phyloP scores from a whole-genome alignment of 2,888 invertebrate species.

The Allacma fusca region DNA sequence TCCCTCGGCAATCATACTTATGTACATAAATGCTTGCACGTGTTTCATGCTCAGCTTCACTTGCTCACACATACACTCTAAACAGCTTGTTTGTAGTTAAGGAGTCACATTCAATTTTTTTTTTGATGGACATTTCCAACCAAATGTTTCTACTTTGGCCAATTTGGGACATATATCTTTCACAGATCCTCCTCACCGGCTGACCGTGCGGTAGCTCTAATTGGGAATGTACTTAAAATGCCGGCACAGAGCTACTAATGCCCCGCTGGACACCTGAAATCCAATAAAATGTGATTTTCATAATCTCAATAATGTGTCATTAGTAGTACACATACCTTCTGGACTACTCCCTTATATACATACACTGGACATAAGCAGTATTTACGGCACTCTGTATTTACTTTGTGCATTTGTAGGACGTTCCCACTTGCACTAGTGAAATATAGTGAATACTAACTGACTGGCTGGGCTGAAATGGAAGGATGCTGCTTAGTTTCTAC shows the following conservation, averaged over 20 bases:
- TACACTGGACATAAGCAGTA: too few relatives aligned
- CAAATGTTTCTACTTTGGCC: slow-evolving; percentile 45
- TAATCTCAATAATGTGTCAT: too few relatives aligned
- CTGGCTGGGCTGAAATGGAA: too few relatives aligned
- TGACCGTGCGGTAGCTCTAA: slow-evolving; percentile 40
- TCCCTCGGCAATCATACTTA: too few relatives aligned
- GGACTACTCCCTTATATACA: too few relatives aligned
- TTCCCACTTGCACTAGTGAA: too few relatives aligned
- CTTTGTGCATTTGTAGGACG: too few relatives aligned
- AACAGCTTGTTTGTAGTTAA: background rate
- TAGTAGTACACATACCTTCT: too few relatives aligned
- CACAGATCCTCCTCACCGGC: slow-evolving; percentile 40
- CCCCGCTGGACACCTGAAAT: background rate
- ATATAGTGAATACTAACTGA: too few relatives aligned
- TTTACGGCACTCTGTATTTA: too few relatives aligned
- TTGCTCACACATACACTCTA: slow-evolving; percentile 16
- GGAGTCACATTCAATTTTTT: background rate
- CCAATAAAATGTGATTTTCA: background rate
- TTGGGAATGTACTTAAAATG: slow-evolving; percentile 34
- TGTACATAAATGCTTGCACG: slow-evolving; percentile 12
- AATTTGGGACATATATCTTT: slow-evolving; percentile 41
- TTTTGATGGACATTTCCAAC: slow-evolving; percentile 18
- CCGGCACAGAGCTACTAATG: background rate
- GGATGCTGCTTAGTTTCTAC: too few relatives aligned
- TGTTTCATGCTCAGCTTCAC: slow-evolving; percentile 6